Evolutionary conservation across 2,888 invertebrate genomes (phyloP).

Genomic region (Muschampia plurimacula): DNA sequence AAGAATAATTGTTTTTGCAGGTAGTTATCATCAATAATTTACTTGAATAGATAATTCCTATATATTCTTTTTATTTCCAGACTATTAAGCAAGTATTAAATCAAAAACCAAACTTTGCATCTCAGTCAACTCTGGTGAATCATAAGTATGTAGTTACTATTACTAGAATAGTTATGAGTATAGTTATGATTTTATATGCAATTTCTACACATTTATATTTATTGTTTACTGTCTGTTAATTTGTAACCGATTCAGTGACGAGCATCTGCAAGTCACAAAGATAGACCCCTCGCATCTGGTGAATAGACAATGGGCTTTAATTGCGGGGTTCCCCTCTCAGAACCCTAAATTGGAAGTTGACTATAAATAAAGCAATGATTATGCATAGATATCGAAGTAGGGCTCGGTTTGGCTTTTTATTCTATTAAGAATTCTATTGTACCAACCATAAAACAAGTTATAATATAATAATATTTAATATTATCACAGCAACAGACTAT

Average conservation of each 20-base stretch:
- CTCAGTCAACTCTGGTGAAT: no score
- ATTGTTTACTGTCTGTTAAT: slow-evolving; percentile 6
- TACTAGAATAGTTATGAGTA: no score
- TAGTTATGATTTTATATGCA: no score
- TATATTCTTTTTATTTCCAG: no score
- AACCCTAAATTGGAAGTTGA: slow-evolving; percentile 33
- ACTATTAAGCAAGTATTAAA: no score
- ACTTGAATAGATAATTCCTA: no score
- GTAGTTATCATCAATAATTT: no score
- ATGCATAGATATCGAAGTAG: slow-evolving; percentile 16
- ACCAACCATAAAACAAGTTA: neutral
- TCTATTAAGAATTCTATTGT: neutral
- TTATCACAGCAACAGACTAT: no score
- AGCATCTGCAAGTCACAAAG: slow-evolving; percentile 29
- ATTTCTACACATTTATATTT: neutral
- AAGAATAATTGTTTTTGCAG: no score
- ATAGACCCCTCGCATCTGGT: slow-evolving; percentile 26
- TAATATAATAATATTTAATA: no score
- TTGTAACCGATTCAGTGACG: slow-evolving; percentile 14
- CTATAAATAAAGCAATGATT: slow-evolving; percentile 34
- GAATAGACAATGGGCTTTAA: slow-evolving; percentile 31
- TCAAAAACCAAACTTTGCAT: no score
- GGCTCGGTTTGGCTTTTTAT: neutral
- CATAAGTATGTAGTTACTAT: no score
- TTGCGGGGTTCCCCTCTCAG: slow-evolving; percentile 33